Evolutionary conservation across 30 jellyfish, hydroid and myxozoan genomes (phyloP).

Genomic region (Aurelia coerulea): DNA sequence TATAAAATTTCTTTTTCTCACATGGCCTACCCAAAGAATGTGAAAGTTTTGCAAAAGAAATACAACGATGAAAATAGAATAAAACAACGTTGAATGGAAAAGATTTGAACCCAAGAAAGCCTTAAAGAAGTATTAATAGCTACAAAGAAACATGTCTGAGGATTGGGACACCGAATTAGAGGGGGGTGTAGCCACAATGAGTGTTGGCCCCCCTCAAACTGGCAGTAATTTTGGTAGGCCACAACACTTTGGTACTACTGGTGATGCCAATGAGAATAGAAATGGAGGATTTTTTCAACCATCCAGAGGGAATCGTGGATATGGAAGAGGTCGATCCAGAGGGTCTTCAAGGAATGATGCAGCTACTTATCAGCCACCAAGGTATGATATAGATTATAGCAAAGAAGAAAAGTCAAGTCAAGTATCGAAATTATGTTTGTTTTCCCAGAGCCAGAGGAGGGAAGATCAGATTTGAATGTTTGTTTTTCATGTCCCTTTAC

Average conservation of each 20-base stretch:
- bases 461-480: too few species aligned
- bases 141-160: slow-evolving; percentile 22
- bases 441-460: too few species aligned
- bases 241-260: background rate
- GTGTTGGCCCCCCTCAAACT: background rate
- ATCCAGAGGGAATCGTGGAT: slow-evolving; percentile 18
- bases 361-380: background rate
- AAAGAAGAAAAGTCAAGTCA: background rate
- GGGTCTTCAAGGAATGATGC: background rate
- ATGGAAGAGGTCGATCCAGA: slow-evolving; percentile 12
- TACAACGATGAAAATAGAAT: too few species aligned
- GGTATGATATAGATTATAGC: background rate
- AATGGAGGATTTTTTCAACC: background rate
- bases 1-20: too few species aligned
- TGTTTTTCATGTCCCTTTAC: too few species aligned
- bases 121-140: too few species aligned
- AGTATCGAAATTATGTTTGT: background rate
- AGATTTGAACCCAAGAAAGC: too few species aligned
- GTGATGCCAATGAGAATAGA: background rate
- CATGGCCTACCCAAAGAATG: too few species aligned
- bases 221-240: slow-evolving; percentile 4
- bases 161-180: slow-evolving; percentile 60
- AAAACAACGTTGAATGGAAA: too few species aligned
- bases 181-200: slow-evolving; percentile 43
- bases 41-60: too few species aligned